These are phyloP conservation scores for Chaenogobius annularis DNA, from an alignment of 2,113 vertebrate genomes.

Conservation along the genomic window DNA sequence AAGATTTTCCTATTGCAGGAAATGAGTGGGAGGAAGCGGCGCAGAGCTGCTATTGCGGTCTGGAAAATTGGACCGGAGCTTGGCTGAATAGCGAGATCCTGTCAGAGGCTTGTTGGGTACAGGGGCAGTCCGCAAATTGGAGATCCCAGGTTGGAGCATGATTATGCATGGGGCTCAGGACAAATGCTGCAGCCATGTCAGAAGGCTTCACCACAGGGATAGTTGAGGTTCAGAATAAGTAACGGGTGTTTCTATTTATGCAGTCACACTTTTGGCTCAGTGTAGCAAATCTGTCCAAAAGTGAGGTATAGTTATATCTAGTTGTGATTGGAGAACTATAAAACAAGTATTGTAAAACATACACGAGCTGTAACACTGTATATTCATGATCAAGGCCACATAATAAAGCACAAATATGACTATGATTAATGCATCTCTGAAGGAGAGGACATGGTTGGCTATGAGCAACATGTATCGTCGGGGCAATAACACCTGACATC, in stretches of 20 bases:
- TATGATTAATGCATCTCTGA: not conserved
- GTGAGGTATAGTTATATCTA: not conserved
- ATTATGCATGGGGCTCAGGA: conserved; percentile 9
- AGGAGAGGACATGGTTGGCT: not conserved
- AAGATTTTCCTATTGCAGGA: conserved; percentile 28
- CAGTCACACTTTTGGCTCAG: not conserved
- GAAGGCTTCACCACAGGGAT: not conserved
- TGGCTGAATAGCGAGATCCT: conserved; percentile 27
- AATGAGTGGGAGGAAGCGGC: conserved; percentile 37
- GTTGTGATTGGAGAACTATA: not conserved
- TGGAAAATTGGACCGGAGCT: conserved; percentile 16
- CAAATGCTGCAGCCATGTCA: conserved; percentile 11
- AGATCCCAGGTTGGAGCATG: conserved; percentile 7
- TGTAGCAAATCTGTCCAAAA: not conserved
- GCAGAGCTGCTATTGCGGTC: conserved; percentile 14
- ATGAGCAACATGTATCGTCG: not conserved
- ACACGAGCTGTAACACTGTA: not conserved
- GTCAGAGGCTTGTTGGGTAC: conserved; percentile 6
- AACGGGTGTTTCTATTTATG: not conserved
- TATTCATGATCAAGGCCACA: not conserved
- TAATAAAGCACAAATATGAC: not conserved
- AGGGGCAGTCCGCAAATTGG: conserved; percentile 11
- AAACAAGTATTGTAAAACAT: not conserved
- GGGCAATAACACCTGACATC: not conserved
- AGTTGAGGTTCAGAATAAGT: no score